Conservation (phyloP, 1,140 invertebrate species). For the Belonocnema kinseyi region DNA sequence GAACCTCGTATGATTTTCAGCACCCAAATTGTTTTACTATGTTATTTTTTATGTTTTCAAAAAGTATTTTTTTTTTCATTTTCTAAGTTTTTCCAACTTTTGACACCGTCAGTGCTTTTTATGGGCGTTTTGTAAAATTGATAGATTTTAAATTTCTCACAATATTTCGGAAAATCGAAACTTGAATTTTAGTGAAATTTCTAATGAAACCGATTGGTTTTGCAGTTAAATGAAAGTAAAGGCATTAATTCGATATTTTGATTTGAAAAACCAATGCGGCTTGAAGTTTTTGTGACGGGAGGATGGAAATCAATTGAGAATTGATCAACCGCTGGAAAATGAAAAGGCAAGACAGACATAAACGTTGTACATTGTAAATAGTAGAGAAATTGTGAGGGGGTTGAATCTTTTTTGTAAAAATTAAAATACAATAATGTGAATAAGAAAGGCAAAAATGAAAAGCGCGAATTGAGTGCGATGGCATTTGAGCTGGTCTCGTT, state of each 20-base stretch:
- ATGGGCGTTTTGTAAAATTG: constrained; percentile 2
- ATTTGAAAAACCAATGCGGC: constrained; percentile 39
- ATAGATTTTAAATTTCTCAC: neutral
- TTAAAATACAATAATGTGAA: constrained; percentile 47
- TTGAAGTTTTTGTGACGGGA: constrained; percentile 15
- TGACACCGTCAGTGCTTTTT: too few relatives aligned
- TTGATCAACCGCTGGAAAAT: constrained; percentile 53
- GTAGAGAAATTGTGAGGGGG: constrained; percentile 53
- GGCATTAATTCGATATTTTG: neutral
- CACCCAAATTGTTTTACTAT: neutral
- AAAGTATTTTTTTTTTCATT: constrained; percentile 37
- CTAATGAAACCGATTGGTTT: neutral
- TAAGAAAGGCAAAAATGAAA: constrained; percentile 57
- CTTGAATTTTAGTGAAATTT: too few relatives aligned
- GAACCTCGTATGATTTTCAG: constrained; percentile 59
- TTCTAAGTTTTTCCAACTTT: neutral
- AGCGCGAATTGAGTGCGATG: constrained; percentile 51
- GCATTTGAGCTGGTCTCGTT: constrained; percentile 34
- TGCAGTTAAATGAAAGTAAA: neutral
- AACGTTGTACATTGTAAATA: constrained; percentile 75
- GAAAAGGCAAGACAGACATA: constrained; percentile 69
- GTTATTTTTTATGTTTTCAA: neutral
- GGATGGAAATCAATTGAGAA: constrained; percentile 32
- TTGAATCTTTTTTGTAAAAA: constrained; percentile 34
- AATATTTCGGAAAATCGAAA: too few relatives aligned